A percentile compares a stretch with the other conserved stretches of the same genome.
These are phyloP conservation scores for Bimastos eiseni DNA, from an alignment of 2,888 invertebrate genomes.

Conservation along the genomic window DNA sequence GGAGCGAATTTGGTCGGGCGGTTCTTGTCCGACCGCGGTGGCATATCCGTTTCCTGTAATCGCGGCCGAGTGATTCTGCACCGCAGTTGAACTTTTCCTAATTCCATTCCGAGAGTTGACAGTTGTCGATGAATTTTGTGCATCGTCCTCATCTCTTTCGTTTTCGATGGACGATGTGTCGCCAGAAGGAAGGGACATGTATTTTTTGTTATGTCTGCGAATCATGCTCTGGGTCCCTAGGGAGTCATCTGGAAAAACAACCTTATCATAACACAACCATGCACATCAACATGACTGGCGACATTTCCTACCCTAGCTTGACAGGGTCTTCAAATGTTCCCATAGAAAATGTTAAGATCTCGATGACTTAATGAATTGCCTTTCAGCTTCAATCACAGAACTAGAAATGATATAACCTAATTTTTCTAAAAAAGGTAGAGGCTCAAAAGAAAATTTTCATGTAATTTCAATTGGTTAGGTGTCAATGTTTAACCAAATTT, in stretches of 20 bases:
- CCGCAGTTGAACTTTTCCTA: neutral
- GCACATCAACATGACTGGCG: constrained; percentile 14
- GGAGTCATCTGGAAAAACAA: constrained; percentile 15
- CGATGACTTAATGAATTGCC: neutral
- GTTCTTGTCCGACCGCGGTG: neutral
- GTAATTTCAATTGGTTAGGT: too few species aligned
- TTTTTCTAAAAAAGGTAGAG: neutral
- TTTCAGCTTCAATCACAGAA: neutral
- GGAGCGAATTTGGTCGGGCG: neutral
- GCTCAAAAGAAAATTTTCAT: neutral
- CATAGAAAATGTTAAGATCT: neutral
- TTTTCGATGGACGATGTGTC: neutral
- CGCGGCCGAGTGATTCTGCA: neutral
- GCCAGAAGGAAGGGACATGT: neutral
- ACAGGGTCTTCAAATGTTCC: neutral
- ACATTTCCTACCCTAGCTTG: neutral
- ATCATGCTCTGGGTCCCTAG: neutral
- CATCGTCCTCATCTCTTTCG: neutral
- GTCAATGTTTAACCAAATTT: too few species aligned
- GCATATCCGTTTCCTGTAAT: neutral
- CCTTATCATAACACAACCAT: constrained; percentile 16
- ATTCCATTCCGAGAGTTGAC: neutral
- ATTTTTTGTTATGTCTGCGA: constrained; percentile 20
- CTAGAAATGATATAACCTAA: neutral
- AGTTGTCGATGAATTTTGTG: neutral